Base-by-base conservation (phyloP, 1,140 invertebrate genomes). In the Himalopsyche phryganea region DNA sequence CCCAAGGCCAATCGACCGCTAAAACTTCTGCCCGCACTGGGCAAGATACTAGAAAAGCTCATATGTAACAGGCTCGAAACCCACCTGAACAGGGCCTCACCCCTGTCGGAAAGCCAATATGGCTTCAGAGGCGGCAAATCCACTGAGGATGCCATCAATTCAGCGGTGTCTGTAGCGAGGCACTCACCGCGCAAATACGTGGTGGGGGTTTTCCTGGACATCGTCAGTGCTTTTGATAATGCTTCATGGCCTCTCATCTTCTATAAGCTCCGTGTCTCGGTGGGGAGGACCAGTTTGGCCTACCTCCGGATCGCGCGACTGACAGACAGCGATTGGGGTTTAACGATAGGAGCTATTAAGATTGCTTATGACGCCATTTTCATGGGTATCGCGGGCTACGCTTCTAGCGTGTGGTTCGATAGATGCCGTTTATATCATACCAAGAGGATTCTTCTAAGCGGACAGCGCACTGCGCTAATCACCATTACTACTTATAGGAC, bases 171-270 rank as follows among this genome's bases (percentile, higher is more conserved):
- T 1, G 45, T 41, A n/a, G 20, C 50, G 0, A 35, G 19, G 0
- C 23, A 53, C 2, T 41, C 42, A 17, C 11, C 19, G 38, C 5
- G 45, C 3, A 69, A 66, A 15, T 71, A 75, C 38, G 65, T 65
- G 0, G 46, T 71, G 11, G 65, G 54, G 0, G 60, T 74, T 0
- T 59, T 72, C 6, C 38, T 79, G 4, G 78, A 80, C 48, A 77
- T 80, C 9, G 67, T 67, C 4, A 75, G 75, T 0, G 76, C 77
- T 0, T 79, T 78, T 45, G 69, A 76, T 46, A 69, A 68, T 10
- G 65, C 68, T 0, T 71, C 70, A 68, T 78, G 73, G 73, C 68
- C 71, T n/a, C n/a, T n/a, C n/a, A n/a, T n/a, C n/a, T n/a, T n/a
- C n/a, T n/a, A n/a, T n/a, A n/a, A n/a, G n/a, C 0, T 64, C 60